Percentiles rank a stretch among this genome's conserved stretches.
Evolutionary conservation across 2,797 vertebrate species (phyloP).

Genomic region (Gila robusta): DNA sequence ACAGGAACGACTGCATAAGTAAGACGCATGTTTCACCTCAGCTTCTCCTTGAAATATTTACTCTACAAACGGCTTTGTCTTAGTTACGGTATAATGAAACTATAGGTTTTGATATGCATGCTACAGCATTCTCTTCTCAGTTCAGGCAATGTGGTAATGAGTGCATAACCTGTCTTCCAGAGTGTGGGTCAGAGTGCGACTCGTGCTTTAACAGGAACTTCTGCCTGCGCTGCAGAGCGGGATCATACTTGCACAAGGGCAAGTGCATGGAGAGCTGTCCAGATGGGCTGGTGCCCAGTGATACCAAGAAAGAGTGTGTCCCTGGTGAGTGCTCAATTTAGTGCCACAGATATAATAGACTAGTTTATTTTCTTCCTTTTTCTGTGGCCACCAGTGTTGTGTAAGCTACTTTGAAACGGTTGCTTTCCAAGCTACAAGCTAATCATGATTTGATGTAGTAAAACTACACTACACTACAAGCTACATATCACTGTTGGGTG

Average conservation of each 20-base stretch:
- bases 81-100: slow-evolving; percentile 4
- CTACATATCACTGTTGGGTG: not conserved
- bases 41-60: slow-evolving; percentile 25
- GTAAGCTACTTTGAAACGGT: not conserved
- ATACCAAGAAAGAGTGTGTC: slow-evolving; percentile 92
- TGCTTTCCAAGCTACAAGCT: not conserved
- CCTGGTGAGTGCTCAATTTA: slow-evolving; percentile 72
- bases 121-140: slow-evolving; percentile 3
- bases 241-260: slow-evolving; percentile 95
- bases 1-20: slow-evolving; percentile 98
- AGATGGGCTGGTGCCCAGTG: slow-evolving; percentile 89
- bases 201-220: slow-evolving; percentile 99
- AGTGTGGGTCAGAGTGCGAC: slow-evolving; percentile 97
- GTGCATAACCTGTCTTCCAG: slow-evolving; percentile 82
- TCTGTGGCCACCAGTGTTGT: not conserved
- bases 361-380: slow-evolving; percentile 1
- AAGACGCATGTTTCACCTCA: slow-evolving; percentile 71
- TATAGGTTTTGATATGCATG: not conserved
- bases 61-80: not conserved
- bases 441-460: not conserved
- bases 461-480: not conserved
- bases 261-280: slow-evolving; percentile 97
- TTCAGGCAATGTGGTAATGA: slow-evolving; percentile 56
- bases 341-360: not conserved
- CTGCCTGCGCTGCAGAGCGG: slow-evolving; percentile 96